A percentile compares a stretch with the other conserved stretches of the same genome.
Evolutionary conservation across 2,888 invertebrate genomes (phyloP).

Genomic region (Thecophora atra): DNA sequence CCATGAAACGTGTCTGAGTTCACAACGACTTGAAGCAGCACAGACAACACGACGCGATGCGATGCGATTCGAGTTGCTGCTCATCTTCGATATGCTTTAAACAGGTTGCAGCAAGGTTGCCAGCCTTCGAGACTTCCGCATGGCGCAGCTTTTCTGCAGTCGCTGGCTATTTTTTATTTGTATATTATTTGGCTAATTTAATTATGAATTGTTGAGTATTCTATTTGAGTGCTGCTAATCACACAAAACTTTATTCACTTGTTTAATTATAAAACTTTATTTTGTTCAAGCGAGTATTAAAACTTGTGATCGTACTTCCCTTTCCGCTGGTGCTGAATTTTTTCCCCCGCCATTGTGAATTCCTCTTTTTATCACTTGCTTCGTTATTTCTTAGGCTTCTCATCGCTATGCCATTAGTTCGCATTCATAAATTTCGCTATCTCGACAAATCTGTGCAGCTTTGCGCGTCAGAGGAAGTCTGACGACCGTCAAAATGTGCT

Average conservation of each 20-base stretch:
- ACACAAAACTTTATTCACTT: no score
- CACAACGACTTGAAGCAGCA: no score
- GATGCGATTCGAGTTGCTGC: not conserved
- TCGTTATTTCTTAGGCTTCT: not conserved
- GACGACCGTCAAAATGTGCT: conserved; percentile 32
- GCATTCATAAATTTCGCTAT: conserved; percentile 27
- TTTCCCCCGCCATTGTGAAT: not conserved
- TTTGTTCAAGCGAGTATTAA: not conserved
- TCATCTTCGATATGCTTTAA: not conserved
- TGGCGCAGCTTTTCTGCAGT: not conserved
- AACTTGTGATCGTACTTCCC: not conserved
- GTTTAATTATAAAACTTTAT: not conserved
- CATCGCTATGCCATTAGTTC: not conserved
- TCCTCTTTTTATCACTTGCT: not conserved
- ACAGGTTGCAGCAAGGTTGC: not conserved
- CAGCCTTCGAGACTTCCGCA: conserved; percentile 9
- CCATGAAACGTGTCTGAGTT: no score
- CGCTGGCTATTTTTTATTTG: not conserved
- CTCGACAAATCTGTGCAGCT: conserved; percentile 22
- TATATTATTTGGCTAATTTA: not conserved
- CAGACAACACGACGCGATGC: not conserved
- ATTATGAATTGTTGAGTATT: no score
- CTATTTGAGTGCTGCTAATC: no score
- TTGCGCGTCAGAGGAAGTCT: conserved; percentile 34
- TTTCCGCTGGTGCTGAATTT: conserved; percentile 13